Base-by-base conservation (phyloP, 2,113 vertebrate species). In the Nothocercus nigrocapillus region DNA sequence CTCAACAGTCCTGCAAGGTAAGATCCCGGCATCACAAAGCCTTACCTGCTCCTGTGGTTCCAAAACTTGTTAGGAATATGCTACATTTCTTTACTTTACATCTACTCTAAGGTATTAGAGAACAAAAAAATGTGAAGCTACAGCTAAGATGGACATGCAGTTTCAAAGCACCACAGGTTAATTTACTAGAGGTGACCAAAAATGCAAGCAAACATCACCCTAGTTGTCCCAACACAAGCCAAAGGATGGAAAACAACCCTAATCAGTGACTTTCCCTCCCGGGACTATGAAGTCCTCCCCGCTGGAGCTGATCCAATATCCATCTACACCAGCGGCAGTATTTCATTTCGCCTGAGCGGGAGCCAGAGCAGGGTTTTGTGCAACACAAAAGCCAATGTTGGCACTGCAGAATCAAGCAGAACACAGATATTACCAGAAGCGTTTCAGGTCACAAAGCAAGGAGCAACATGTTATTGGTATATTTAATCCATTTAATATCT, bases 241-340 rank as follows among this genome's bases (percentile, higher is more conserved):
- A 34, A 58, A 49, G 27, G 36, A 36, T 15, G 18, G 30, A 67
- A 54, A 58, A 4, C 4, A 19, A 89, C 18, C 20, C 49, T 28
- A 21, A 81, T 32, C 63, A 20, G 18, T 7, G 75, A 22, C 15
- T 36, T 66, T 30, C 34, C 21, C 5, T 25, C 27, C 74, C 56
- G 19, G 0, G 0, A 14, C 4, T 67, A 64, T 28, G 2, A 28
- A 62, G 44, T 9, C 16, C 24, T 36, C 34, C 30, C 2, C 28
- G 47, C 2, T 75, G 67, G 76, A 62, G 6, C 62, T 62, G 83
- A 21, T 13, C 49, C 75, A 76, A 77, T 36, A 38, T 11, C 20
- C 34, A 17, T 16, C 13, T 44, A 38, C 9, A 38, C 19, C n/a
- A 21, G n/a, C 4, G 3, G 34, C 24, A 8, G 25, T 28, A 47